Base-by-base conservation (phyloP, 1,140 invertebrate genomes). In the Cherax destructor region DNA sequence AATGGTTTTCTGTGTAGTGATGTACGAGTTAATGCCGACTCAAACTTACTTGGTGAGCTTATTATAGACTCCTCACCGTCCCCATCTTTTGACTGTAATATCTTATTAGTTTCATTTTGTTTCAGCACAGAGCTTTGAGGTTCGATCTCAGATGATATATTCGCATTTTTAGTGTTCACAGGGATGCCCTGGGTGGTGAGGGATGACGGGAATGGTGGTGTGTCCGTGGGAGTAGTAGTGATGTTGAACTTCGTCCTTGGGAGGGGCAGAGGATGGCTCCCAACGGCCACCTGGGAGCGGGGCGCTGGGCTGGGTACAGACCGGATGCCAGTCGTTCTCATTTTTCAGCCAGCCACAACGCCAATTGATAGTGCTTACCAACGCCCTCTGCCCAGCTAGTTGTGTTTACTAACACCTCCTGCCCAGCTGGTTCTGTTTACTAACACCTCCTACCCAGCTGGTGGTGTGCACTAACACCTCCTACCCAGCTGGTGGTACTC, bases 191-290 rank as follows among this genome's bases (percentile, higher is more conserved):
- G n/a, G 5, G 3, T 74, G 7, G 24, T 5, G 16, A 7, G 30
- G 69, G 69, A 3, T 30, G 61, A 47, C 4, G 4, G 77, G 41
- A n/a, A 4, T 13, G 41, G 41, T 49, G 77, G 47, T 5, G n/a
- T 9, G 18, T n/a, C 52, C 59, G 21, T 24, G 18, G 61, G 69
- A 49, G n/a, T 5, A 56, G 18, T 69, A 7, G 6, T 69, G 59
- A 21, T 41, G 59, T 47, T 18, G 61, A 83, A 83, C 81, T 69
- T 83, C 18, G 81, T 83, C 59, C 81, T 83, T 30, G 81, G 81
- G 16, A 83, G 30, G 81, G 81, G 81, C 81, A 41, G 18, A 21
- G 81, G 81, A 1, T n/a, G 59, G 30, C 41, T 24, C 13, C 59
- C 30, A 24, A 59, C 80, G 4, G n/a, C 78, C 24, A 21, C 50